Evolutionary conservation across 2,888 invertebrate genomes (phyloP).

Genomic region (Drosophila subsilvestris): DNA sequence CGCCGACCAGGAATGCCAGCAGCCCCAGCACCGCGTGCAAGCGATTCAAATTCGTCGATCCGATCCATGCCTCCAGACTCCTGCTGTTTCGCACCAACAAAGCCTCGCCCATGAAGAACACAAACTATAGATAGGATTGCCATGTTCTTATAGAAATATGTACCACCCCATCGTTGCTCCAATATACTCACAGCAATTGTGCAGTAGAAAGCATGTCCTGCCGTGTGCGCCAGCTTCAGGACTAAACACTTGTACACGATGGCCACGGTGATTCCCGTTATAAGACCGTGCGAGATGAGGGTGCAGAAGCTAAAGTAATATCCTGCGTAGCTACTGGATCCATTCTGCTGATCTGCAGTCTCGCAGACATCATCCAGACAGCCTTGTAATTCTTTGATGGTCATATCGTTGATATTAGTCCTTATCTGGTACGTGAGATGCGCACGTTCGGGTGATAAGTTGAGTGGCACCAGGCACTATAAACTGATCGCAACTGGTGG

Average conservation of each 20-base stretch:
- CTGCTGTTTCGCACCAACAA: constrained; percentile 76
- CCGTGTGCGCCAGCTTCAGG: constrained; percentile 78
- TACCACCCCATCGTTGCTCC: too few species aligned
- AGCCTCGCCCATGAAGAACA: constrained; percentile 79
- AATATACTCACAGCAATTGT: constrained; percentile 80
- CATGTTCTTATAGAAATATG: background rate
- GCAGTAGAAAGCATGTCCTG: constrained; percentile 82
- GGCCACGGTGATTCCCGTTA: constrained; percentile 59
- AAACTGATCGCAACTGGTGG: background rate
- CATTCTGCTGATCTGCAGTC: constrained; percentile 1
- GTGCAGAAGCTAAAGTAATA: constrained; percentile 66
- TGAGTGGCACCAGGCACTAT: background rate
- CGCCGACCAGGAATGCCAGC: constrained; percentile 75
- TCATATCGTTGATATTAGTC: constrained; percentile 39
- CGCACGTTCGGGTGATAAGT: constrained; percentile 55
- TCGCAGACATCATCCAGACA: constrained; percentile 52
- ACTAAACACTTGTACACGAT: constrained; percentile 71
- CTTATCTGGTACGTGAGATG: constrained; percentile 63
- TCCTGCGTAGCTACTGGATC: constrained; percentile 31
- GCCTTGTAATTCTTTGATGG: constrained; percentile 30
- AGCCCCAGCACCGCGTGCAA: constrained; percentile 74
- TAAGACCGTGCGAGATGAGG: constrained; percentile 56
- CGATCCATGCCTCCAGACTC: constrained; percentile 55
- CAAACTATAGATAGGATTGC: constrained; percentile 68
- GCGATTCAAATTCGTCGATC: constrained; percentile 57